Percentiles rank a stretch among this genome's conserved stretches.
These are phyloP conservation scores for Micropoecilia bifurca DNA, from an alignment of 2,797 vertebrate genomes.

Conservation along the genomic window DNA sequence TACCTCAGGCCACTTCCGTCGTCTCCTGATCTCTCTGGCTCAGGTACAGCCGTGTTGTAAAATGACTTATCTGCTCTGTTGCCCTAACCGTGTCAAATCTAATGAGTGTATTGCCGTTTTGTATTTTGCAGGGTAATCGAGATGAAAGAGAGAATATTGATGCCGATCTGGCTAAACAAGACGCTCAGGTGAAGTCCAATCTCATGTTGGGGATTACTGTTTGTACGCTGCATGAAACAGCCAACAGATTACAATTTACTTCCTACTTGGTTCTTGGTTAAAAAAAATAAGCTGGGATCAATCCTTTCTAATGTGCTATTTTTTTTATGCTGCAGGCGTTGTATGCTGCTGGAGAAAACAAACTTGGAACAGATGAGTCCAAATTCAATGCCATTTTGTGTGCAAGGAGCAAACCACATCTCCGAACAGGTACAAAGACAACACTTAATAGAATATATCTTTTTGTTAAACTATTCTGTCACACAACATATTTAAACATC, in stretches of 20 bases:
- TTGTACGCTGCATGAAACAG: neutral
- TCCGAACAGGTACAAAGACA: constrained; percentile 87
- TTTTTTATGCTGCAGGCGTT: constrained; percentile 79
- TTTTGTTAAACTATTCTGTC: neutral
- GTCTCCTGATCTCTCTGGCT: constrained; percentile 92
- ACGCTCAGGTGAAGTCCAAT: constrained; percentile 88
- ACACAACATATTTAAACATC: neutral
- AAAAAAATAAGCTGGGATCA: neutral
- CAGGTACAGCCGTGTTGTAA: constrained; percentile 82
- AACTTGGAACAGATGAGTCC: constrained; percentile 96
- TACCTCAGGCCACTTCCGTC: constrained; percentile 95
- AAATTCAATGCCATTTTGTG: constrained; percentile 97
- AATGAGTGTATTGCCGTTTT: neutral
- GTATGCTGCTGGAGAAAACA: constrained; percentile 95
- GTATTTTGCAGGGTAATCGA: constrained; percentile 87
- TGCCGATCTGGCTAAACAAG: constrained; percentile 89
- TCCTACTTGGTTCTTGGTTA: neutral
- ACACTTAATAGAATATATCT: neutral
- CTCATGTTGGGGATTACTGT: neutral
- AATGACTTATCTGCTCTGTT: neutral
- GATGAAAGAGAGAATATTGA: constrained; percentile 91
- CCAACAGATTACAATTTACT: neutral
- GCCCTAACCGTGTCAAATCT: neutral
- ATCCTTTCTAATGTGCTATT: neutral
- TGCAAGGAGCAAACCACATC: constrained; percentile 90